Conservation (phyloP, 2,797 vertebrate genomes). For the Peromyscus attwateri region DNA sequence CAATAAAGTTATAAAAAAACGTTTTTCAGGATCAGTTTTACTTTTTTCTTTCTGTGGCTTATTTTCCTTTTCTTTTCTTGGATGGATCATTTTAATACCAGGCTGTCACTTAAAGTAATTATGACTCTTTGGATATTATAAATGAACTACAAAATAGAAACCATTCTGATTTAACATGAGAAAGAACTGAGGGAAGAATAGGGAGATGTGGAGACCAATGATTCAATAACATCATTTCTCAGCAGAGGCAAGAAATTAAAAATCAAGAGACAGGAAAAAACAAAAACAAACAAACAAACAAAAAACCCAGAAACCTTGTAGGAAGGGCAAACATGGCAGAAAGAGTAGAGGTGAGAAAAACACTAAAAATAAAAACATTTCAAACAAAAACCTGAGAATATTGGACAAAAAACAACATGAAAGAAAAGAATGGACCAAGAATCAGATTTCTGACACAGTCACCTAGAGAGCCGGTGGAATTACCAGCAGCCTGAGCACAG, state of each 20-base stretch:
- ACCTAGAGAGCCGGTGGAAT: constrained; percentile 78
- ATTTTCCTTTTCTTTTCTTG: constrained; percentile 10
- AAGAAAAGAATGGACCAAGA: constrained; percentile 60
- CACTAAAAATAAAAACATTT: background rate
- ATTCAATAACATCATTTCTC: background rate
- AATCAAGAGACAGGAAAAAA: background rate
- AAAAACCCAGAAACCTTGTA: background rate
- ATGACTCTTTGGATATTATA: background rate
- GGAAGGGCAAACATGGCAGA: background rate
- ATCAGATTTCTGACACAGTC: constrained; percentile 79
- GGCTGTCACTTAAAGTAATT: constrained; percentile 23
- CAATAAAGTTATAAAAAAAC: background rate
- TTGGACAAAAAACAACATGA: background rate
- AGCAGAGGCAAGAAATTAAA: background rate
- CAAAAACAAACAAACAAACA: background rate
- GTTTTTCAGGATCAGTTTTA: background rate
- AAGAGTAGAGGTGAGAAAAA: background rate
- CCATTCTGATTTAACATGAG: background rate
- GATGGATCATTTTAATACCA: constrained; percentile 4
- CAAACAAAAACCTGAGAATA: constrained; percentile 56
- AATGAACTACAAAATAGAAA: constrained; percentile 2
- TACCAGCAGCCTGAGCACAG: constrained; percentile 55
- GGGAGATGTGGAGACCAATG: background rate
- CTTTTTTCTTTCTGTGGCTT: background rate
- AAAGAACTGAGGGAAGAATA: background rate